phyloP scores from a whole-genome alignment of 2,113 vertebrate species.

The Puffinus mauretanicus region DNA sequence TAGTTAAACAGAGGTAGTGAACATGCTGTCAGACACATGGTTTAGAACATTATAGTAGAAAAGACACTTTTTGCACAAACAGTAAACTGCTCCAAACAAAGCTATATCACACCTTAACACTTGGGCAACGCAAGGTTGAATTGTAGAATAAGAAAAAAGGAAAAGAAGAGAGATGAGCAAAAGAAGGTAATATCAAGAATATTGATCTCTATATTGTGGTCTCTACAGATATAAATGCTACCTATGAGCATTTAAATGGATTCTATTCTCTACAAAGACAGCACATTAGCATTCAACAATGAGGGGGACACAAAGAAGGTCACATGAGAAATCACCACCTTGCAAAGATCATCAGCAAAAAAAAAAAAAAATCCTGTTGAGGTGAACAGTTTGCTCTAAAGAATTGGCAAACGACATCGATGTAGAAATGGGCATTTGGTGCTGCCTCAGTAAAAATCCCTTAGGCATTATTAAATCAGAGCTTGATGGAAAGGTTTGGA shows the following conservation, averaged over 20 bases:
- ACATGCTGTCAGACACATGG: accelerated
- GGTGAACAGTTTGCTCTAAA: not conserved
- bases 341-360: not conserved
- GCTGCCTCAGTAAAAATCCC: conserved; percentile 15
- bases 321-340: not conserved
- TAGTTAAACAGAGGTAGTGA: not conserved
- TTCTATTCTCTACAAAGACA: not conserved
- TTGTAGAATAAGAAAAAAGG: not conserved
- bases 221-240: not conserved
- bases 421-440: not conserved
- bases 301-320: not conserved
- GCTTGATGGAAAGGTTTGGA: not conserved
- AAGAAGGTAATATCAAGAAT: not conserved
- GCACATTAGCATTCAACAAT: not conserved
- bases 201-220: not conserved
- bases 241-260: not conserved
- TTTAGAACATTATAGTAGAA: not conserved
- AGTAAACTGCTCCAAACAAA: not conserved
- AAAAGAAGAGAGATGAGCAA: not conserved
- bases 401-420: not conserved
- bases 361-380: not conserved
- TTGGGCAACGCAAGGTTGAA: not conserved
- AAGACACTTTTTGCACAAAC: not conserved
- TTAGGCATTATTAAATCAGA: not conserved
- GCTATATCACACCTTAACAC: not conserved